A percentile compares a stretch with the other conserved stretches of the same genome.
phyloP scores from a whole-genome alignment of 2,113 vertebrate genomes.

The Sapayoa aenigma region DNA sequence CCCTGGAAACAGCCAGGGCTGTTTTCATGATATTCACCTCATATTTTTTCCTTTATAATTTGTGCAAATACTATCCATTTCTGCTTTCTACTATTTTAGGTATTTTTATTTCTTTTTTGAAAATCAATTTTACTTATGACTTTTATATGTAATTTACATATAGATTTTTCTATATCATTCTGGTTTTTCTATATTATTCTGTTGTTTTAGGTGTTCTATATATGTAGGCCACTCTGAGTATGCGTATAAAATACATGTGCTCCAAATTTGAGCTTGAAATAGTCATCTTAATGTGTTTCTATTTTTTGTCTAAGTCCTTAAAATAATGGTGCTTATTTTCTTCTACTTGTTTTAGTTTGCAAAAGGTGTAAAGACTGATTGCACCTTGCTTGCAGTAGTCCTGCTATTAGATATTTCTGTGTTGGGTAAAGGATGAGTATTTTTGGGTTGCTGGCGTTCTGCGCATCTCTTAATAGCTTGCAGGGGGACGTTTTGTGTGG shows the following conservation, averaged over 20 bases:
- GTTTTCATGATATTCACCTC: background rate
- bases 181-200: background rate
- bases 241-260: background rate
- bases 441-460: background rate
- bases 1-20: background rate
- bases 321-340: background rate
- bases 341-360: background rate
- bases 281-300: background rate
- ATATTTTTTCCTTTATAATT: background rate
- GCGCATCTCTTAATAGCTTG: background rate
- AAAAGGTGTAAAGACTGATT: background rate
- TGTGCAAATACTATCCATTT: background rate
- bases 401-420: background rate
- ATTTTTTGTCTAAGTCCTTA: background rate
- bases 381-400: background rate
- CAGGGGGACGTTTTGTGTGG: background rate
- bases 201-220: background rate
- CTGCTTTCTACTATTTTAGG: background rate
- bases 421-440: background rate
- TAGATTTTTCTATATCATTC: background rate
- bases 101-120: background rate
- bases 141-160: background rate
- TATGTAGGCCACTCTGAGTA: background rate
- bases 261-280: background rate
- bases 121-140: background rate